Conservation (phyloP, 2,113 vertebrate species). For the Clinocottus analis region DNA sequence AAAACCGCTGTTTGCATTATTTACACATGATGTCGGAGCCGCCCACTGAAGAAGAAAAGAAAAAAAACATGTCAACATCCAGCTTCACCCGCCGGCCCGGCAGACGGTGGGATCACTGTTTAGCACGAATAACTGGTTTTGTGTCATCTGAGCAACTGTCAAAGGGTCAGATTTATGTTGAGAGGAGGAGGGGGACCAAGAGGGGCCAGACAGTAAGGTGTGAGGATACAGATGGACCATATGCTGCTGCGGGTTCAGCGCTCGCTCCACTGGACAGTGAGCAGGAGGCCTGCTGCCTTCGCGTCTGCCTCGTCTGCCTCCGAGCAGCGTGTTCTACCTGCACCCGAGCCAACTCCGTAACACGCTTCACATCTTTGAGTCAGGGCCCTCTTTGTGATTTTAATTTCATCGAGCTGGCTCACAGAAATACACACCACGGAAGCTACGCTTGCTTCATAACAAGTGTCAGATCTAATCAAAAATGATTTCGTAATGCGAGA, state of each 20-base stretch:
- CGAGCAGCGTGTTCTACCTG: conserved; percentile 42
- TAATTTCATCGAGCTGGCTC: not conserved
- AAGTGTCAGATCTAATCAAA: not conserved
- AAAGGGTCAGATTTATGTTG: conserved; percentile 58
- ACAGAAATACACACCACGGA: not conserved
- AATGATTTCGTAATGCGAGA: not conserved
- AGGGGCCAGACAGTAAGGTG: conserved; percentile 79
- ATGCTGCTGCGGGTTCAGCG: conserved; percentile 69
- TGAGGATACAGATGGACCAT: conserved; percentile 81
- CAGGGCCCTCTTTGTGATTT: not conserved
- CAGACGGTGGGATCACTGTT: conserved; percentile 10
- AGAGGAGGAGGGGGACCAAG: conserved; percentile 34
- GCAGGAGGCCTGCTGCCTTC: conserved; percentile 77
- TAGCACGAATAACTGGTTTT: conserved; percentile 18
- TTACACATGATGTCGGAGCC: not conserved
- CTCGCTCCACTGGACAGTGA: conserved; percentile 70
- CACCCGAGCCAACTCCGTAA: conserved; percentile 5
- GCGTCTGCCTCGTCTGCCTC: conserved; percentile 76
- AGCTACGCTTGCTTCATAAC: no score
- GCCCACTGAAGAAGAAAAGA: not conserved
- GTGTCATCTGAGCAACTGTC: conserved; percentile 43
- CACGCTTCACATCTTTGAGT: not conserved
- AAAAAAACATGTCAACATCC: conserved; percentile 3
- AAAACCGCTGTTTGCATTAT: not conserved
- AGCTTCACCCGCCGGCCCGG: conserved; percentile 2